Evolutionary conservation across 2,888 invertebrate species (phyloP).

Genomic region (Coenonympha arcania): DNA sequence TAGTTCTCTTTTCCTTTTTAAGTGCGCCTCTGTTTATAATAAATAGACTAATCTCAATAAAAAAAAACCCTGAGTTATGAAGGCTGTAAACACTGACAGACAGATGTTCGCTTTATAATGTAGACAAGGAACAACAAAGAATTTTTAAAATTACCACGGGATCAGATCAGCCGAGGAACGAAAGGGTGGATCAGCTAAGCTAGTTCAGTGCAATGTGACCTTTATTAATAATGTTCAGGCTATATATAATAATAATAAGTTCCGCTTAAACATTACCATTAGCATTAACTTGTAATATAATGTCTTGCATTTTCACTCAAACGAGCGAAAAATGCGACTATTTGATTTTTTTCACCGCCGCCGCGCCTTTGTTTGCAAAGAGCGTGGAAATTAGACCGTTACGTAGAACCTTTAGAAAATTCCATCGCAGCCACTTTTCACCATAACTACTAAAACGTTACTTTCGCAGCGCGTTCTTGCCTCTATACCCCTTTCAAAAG

Average conservation of each 20-base stretch:
- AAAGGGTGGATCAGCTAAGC: too few species aligned
- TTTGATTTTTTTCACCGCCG: constrained; percentile 25
- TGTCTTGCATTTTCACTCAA: constrained; percentile 18
- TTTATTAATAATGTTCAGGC: too few species aligned
- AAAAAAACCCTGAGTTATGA: too few species aligned
- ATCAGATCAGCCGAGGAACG: too few species aligned
- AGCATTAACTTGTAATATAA: constrained; percentile 13
- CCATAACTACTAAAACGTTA: constrained; percentile 24
- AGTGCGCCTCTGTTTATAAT: too few species aligned
- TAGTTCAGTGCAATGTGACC: too few species aligned
- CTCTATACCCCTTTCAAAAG: constrained; percentile 1
- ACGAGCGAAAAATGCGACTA: constrained; percentile 27
- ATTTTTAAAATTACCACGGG: too few species aligned
- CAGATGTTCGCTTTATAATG: too few species aligned
- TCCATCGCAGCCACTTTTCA: constrained; percentile 28
- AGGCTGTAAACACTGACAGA: too few species aligned
- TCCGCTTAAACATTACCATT: constrained; percentile 1
- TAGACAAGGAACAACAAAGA: too few species aligned
- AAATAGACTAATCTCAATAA: too few species aligned
- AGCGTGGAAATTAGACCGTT: constrained; percentile 32
- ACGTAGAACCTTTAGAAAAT: constrained; percentile 30
- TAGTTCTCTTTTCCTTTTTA: too few species aligned
- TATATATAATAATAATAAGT: background rate
- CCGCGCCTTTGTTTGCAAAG: constrained; percentile 27
- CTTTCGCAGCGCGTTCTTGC: constrained; percentile 14